Base-by-base conservation (phyloP, 2,797 vertebrate species). In the Rhabdomys pumilio region DNA sequence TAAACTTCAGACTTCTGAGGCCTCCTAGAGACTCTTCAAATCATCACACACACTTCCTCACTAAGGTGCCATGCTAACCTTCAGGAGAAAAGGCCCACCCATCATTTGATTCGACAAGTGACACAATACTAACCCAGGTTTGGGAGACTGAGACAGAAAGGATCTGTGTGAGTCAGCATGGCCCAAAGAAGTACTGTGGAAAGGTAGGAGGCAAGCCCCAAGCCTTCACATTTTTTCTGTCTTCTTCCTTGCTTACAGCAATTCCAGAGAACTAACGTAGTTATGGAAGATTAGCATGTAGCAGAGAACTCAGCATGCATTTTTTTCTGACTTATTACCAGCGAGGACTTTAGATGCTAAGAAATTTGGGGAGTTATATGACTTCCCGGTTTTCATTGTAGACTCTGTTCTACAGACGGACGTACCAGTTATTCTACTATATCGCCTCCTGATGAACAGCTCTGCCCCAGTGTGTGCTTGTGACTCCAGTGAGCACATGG, bases 401-500 rank as follows among this genome's bases (percentile, higher is more conserved):
- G 14, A 4, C 22, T 17, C 26, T 24, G n/a, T 20, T 55, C 31
- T 61, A 73, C 57, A 89, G 31, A 47, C 41, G 44, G 22, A 82
- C 22, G 12, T 14, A 50, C 85, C 3, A 17, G 50, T 67, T 26
- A 9, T 65, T 87, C 75, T 22, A 7, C 55, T 44, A 44, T 44
- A 44, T 44, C 44, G 0, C 44, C 44, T 44, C 4, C 6, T 1
- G 2, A 20, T 44, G 10, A 11, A 44, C 0, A 5, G 8, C 4
- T 81, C 38, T 6, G 9, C 13, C 85, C 13, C 34, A 9, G 2
- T 0, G 0, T 59, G 38, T 1, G 8, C 38, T 31, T 1, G 1
- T 34, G 9, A 0, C 34, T 57, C 6, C 29, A 6, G 31, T 38
- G 29, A 38, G 10, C 8, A 26, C 0, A 0, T 6, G 20, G 57